Conservation (phyloP, 1,140 invertebrate species). For the Solen grandis region DNA sequence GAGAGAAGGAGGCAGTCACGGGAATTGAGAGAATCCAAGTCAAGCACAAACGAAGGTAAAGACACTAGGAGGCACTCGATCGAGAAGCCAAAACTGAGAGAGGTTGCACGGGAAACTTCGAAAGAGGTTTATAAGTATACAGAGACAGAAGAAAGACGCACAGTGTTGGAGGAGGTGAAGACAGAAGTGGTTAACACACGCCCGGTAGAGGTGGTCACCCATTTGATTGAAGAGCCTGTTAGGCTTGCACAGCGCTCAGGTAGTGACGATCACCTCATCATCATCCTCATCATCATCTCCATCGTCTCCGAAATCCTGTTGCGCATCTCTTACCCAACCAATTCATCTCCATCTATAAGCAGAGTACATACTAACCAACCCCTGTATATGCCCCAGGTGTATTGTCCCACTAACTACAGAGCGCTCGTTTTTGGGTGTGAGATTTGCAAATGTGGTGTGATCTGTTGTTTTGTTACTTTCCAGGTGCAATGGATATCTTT, state of each 20-base stretch:
- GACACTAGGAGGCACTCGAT: no score
- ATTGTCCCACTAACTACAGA: no score
- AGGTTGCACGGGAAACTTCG: slow-evolving; percentile 30
- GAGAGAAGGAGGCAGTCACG: background rate
- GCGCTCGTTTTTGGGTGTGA: no score
- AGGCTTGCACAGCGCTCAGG: slow-evolving; percentile 18
- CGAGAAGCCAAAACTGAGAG: slow-evolving; percentile 33
- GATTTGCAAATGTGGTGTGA: no score
- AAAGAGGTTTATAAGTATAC: slow-evolving; percentile 37
- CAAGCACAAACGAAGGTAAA: no score
- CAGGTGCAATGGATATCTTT: no score
- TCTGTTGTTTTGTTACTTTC: no score
- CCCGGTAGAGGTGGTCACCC: background rate
- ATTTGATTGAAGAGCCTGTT: slow-evolving; percentile 21
- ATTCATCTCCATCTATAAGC: no score
- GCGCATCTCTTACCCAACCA: no score
- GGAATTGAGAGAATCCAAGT: slow-evolving; percentile 15
- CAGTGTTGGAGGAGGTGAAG: slow-evolving; percentile 16
- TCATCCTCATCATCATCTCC: slow-evolving; percentile 6
- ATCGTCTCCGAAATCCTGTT: background rate
- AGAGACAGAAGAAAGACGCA: slow-evolving; percentile 43
- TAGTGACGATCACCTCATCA: slow-evolving; percentile 21
- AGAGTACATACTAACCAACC: no score
- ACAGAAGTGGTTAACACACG: no score
- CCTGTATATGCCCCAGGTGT: no score